phyloP scores from a whole-genome alignment of 2,888 invertebrate genomes.

The Volucella zonaria region DNA sequence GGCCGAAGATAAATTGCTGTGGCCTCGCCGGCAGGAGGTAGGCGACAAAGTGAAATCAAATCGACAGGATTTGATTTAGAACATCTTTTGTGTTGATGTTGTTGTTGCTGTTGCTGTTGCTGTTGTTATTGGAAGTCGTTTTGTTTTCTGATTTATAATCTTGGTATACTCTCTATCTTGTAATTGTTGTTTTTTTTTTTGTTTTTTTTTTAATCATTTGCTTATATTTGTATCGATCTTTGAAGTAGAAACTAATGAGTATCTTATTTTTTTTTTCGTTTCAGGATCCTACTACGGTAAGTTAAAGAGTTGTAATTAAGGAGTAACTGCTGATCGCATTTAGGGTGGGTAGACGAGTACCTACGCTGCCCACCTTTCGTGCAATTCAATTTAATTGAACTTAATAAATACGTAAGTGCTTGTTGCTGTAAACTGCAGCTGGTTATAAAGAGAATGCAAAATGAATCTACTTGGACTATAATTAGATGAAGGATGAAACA shows the following conservation, averaged over 20 bases:
- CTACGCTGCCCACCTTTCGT: slow-evolving; percentile 11
- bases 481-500: not conserved
- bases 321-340: slow-evolving; percentile 26
- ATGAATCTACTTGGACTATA: slow-evolving; percentile 1
- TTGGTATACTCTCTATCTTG: slow-evolving; percentile 40
- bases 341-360: not conserved
- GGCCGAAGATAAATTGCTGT: slow-evolving; percentile 61
- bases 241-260: slow-evolving; percentile 31
- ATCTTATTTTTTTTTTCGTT: slow-evolving; percentile 75
- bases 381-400: slow-evolving; percentile 36
- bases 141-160: slow-evolving; percentile 63
- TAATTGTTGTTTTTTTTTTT: not conserved
- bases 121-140: slow-evolving; percentile 14
- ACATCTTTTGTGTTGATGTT: slow-evolving; percentile 19
- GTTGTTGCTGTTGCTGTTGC: slow-evolving; percentile 5
- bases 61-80: slow-evolving; percentile 72
- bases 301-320: slow-evolving; percentile 70
- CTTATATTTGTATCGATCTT: slow-evolving; percentile 33
- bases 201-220: not conserved
- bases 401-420: slow-evolving; percentile 19
- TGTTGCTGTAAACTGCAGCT: slow-evolving; percentile 12
- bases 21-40: slow-evolving; percentile 62
- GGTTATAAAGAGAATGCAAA: slow-evolving; percentile 36
- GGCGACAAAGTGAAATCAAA: slow-evolving; percentile 73
- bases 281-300: slow-evolving; percentile 82